Conservation (phyloP, 2,888 invertebrate species). For the Pyrgus malvae region DNA sequence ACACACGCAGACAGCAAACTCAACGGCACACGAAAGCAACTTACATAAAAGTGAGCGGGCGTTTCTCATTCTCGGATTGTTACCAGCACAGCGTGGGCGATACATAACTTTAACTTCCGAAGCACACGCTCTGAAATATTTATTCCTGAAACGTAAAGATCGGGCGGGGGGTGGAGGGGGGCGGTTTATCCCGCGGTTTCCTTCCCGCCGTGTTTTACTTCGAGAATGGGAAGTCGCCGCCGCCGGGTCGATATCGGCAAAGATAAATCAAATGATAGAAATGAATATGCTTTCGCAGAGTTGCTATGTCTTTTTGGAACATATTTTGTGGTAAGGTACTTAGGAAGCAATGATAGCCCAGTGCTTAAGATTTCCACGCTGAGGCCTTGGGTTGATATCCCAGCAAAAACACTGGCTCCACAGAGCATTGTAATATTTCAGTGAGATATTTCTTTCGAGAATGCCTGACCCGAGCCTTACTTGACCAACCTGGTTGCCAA, state of each 20-base stretch:
- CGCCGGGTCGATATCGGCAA: slow-evolving; percentile 79
- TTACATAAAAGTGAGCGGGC: slow-evolving; percentile 66
- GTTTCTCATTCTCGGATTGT: slow-evolving; percentile 78
- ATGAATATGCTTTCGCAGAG: slow-evolving; percentile 23
- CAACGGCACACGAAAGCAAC: slow-evolving; percentile 30
- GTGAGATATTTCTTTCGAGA: no score
- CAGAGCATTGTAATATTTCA: no score
- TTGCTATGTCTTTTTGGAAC: background rate
- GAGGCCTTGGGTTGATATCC: no score
- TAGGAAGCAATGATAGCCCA: background rate
- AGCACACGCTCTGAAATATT: slow-evolving; percentile 82
- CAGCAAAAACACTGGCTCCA: no score
- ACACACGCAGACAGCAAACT: slow-evolving; percentile 18
- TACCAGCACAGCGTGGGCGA: slow-evolving; percentile 72
- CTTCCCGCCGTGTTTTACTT: slow-evolving; percentile 82
- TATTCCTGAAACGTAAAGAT: slow-evolving; percentile 82
- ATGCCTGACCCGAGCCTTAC: no score
- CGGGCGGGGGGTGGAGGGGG: slow-evolving; percentile 59
- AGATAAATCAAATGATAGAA: slow-evolving; percentile 61
- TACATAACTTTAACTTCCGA: slow-evolving; percentile 80
- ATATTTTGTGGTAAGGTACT: background rate
- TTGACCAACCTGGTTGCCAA: no score
- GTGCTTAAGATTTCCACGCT: no score
- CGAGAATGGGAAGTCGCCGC: slow-evolving; percentile 81
- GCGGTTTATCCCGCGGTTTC: slow-evolving; percentile 81